A percentile compares a stretch with the other conserved stretches of the same genome.
Conservation (phyloP, 2,797 vertebrate genomes). For the Eulemur mongoz region DNA sequence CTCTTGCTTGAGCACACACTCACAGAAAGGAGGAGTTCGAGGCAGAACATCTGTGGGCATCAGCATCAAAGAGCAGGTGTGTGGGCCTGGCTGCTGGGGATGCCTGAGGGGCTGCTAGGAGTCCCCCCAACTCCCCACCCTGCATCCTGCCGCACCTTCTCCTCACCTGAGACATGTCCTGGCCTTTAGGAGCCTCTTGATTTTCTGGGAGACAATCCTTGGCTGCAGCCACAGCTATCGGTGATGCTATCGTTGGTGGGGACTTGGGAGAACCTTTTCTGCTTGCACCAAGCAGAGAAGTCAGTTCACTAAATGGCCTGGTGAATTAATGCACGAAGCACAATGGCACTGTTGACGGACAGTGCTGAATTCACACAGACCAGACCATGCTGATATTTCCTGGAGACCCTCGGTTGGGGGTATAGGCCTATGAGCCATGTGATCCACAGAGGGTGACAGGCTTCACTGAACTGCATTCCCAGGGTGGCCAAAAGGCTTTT, state of each 20-base stretch:
- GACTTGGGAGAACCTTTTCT: not conserved
- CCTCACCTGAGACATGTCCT: not conserved
- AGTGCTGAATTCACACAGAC: not conserved
- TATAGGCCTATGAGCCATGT: not conserved
- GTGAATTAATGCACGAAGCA: not conserved
- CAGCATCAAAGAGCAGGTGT: not conserved
- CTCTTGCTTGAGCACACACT: not conserved
- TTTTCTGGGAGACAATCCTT: not conserved
- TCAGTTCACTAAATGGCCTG: not conserved
- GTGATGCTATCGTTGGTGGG: not conserved
- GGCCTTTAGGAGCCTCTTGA: not conserved
- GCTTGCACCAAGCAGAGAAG: not conserved
- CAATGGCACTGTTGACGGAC: not conserved
- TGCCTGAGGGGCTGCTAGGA: accelerated
- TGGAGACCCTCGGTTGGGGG: not conserved
- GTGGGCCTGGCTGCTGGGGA: not conserved
- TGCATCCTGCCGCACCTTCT: not conserved
- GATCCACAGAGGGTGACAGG: not conserved
- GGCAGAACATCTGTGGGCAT: not conserved
- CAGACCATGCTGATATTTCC: not conserved
- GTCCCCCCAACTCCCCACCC: accelerated
- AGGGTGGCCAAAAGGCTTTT: not conserved
- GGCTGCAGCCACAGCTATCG: not conserved
- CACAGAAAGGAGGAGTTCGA: not conserved
- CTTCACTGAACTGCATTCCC: not conserved